Evolutionary conservation across 2,797 vertebrate species (phyloP).

Genomic region (Gouania willdenowi): DNA sequence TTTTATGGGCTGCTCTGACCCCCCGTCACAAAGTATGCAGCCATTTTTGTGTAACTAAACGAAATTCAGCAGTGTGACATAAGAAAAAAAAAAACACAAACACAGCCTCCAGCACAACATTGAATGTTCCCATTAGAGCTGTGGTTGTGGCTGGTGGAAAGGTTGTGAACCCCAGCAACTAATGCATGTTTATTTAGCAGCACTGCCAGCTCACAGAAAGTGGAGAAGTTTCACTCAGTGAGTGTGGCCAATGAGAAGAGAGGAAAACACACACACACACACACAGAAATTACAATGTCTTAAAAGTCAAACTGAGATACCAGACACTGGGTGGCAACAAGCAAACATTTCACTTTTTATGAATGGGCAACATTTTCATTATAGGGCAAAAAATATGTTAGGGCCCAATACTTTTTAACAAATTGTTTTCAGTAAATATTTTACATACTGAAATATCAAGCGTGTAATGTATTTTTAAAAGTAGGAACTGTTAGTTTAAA

Average conservation of each 20-base stretch:
- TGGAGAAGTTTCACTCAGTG: constrained; percentile 51
- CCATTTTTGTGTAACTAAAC: constrained; percentile 45
- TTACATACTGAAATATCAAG: too few relatives aligned
- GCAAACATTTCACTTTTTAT: not conserved
- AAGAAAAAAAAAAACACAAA: constrained; percentile 1
- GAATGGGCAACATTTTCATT: not conserved
- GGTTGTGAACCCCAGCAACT: constrained; percentile 64
- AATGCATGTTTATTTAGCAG: constrained; percentile 75
- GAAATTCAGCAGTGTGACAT: constrained; percentile 50
- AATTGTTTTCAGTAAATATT: too few relatives aligned
- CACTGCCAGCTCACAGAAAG: constrained; percentile 40
- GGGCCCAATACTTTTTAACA: too few relatives aligned
- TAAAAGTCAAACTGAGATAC: constrained; percentile 26
- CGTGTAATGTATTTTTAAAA: too few relatives aligned
- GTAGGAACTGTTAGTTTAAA: too few relatives aligned
- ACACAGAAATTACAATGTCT: constrained; percentile 47
- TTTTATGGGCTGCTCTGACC: constrained; percentile 53
- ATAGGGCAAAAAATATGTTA: too few relatives aligned
- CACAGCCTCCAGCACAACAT: constrained; percentile 41
- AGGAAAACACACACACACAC: too few relatives aligned
- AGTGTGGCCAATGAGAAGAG: constrained; percentile 33
- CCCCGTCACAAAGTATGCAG: constrained; percentile 43
- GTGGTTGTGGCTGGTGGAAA: constrained; percentile 52
- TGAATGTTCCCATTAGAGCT: constrained; percentile 67
- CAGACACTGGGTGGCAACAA: constrained; percentile 33